A percentile compares a stretch with the other conserved stretches of the same genome.
Evolutionary conservation across 2,888 invertebrate species (phyloP).

Genomic region (Cephus spinipes): DNA sequence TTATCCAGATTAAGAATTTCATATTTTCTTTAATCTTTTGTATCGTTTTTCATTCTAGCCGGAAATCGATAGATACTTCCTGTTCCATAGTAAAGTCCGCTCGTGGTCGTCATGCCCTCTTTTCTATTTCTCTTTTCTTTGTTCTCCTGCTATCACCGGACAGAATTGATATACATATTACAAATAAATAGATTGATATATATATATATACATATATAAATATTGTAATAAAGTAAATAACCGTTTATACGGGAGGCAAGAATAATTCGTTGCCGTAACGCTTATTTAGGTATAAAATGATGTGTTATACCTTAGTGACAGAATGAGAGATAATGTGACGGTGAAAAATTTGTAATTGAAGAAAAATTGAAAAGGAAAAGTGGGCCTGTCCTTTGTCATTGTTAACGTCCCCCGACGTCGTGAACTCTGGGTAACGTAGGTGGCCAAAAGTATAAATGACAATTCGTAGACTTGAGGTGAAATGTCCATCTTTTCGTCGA

Average conservation of each 20-base stretch:
- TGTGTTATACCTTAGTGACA: neutral
- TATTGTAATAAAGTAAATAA: slow-evolving; percentile 1
- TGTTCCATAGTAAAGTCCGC: neutral
- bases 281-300: neutral
- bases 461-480: neutral
- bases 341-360: neutral
- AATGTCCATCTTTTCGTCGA: neutral
- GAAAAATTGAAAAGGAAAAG: neutral
- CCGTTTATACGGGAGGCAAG: neutral
- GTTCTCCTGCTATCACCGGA: neutral
- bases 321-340: neutral
- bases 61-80: neutral
- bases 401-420: neutral
- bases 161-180: neutral
- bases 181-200: neutral
- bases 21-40: neutral
- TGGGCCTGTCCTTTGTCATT: neutral
- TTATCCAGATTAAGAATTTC: neutral
- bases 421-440: neutral
- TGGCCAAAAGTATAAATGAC: neutral
- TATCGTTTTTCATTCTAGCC: neutral
- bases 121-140: neutral
- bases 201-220: slow-evolving; percentile 2
- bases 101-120: neutral
- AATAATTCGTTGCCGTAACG: neutral